phyloP scores from a whole-genome alignment of 2,113 vertebrate genomes.

The Microtus richardsoni region DNA sequence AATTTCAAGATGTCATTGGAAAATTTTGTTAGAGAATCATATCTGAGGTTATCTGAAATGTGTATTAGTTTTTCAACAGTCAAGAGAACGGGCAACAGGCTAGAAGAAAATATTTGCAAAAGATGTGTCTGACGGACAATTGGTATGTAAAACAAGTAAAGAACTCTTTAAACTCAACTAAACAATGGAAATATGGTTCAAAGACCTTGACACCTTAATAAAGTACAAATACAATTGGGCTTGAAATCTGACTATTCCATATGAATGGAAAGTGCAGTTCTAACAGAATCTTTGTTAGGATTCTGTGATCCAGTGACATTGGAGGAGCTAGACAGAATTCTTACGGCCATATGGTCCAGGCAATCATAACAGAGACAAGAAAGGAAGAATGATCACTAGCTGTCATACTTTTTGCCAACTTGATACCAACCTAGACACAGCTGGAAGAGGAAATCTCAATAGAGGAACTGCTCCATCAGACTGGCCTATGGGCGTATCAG shows the following conservation, averaged over 20 bases:
- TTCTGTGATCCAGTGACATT: not conserved
- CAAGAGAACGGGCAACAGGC: not conserved
- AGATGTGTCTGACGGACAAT: not conserved
- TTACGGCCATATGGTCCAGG: not conserved
- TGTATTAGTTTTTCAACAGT: constrained; percentile 11
- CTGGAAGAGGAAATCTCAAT: not conserved
- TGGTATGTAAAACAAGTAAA: not conserved
- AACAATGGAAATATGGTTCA: not conserved
- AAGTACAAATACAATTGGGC: not conserved
- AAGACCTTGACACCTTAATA: not conserved
- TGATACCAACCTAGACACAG: not conserved
- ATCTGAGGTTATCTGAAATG: not conserved
- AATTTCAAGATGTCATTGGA: too few species aligned
- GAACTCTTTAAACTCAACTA: not conserved
- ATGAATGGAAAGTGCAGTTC: constrained; percentile 10
- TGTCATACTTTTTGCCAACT: not conserved
- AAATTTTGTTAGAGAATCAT: not conserved
- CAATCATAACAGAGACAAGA: not conserved
- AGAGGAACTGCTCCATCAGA: not conserved
- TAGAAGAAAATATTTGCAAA: constrained; percentile 17
- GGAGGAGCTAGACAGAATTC: not conserved
- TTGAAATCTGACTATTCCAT: constrained; percentile 2
- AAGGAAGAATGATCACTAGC: not conserved
- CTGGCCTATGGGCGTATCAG: not conserved
- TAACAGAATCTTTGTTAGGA: not conserved